Conservation (phyloP, 1,140 invertebrate genomes). For the Sinonovacula constricta region DNA sequence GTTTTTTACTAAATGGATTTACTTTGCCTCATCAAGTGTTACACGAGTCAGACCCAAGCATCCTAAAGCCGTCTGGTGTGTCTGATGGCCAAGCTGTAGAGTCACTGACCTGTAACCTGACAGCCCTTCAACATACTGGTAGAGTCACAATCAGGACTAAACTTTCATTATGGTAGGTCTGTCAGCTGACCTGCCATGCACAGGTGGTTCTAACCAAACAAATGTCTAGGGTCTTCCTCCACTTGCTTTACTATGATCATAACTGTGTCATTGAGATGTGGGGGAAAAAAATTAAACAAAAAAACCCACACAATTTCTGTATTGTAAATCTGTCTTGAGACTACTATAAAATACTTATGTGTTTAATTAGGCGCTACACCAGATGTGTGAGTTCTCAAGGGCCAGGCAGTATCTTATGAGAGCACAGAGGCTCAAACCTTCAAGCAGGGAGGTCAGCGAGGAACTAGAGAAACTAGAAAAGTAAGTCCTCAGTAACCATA, state of each 20-base stretch:
- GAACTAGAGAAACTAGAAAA: constrained; percentile 34
- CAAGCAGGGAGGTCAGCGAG: constrained; percentile 25
- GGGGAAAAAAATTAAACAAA: background rate
- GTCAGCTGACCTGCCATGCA: no score
- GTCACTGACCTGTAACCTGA: background rate
- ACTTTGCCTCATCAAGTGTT: constrained; percentile 5
- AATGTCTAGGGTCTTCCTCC: background rate
- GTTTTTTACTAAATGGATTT: background rate
- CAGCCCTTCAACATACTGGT: background rate
- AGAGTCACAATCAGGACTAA: background rate
- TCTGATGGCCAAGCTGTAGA: background rate
- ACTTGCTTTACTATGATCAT: no score
- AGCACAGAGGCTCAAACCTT: constrained; percentile 36
- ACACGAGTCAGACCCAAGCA: background rate
- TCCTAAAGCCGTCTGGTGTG: no score
- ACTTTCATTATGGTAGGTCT: no score
- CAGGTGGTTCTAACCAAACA: no score
- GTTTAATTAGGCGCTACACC: background rate
- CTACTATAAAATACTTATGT: background rate
- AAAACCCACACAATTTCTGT: background rate
- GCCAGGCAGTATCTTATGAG: constrained; percentile 9
- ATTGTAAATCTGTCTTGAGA: background rate
- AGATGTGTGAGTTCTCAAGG: constrained; percentile 21
- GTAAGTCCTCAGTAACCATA: no score
- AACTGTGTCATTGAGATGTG: no score